Base-by-base conservation (phyloP, 2,888 invertebrate genomes). In the Formica aserva region DNA sequence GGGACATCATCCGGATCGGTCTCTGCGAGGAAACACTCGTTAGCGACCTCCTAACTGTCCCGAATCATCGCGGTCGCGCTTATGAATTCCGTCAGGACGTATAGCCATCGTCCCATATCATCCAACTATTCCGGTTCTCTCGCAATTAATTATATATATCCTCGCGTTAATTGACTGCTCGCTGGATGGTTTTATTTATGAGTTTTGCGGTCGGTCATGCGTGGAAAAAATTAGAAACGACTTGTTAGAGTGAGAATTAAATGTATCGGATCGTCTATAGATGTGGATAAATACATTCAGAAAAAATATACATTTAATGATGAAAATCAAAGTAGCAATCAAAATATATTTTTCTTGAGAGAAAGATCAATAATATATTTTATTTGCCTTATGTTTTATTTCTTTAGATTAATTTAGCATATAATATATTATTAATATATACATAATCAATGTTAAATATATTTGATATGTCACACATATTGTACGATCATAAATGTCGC, bases 1-100 rank as follows among this genome's bases (percentile, higher is more conserved):
- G 92, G 92, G 92, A 92, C 92, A 85, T 85, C 76, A 76, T 66
- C 84, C 77, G 89, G 90, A 90, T 88, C 86, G 86, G 77, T 83
- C 86, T 85, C 60, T 77, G 85, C 89, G 77, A 89, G 90, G 91
- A 90, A 92, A 92, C 90, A 92, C 93, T 93, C 92, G 93, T 93
- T 93, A 93, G 92, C 92, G 66, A 91, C 91, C 91, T 90, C 90
- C 92, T 90, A 90, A 92, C 92, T 89, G 89, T 90, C 85, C 88
- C 76, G 86, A 88, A 89, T 92, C 86, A 88, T 92, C 89, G 76
- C 63, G 62, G 52, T 38, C 75, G 52, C 84, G 89, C 86, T 91
- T 90, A 89, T 87, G 89, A 87, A 91, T 91, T 83, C 81, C 83
- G 89, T 83, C 86, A 83, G 57, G 74, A 74, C 57, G 60, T 60